phyloP scores from a whole-genome alignment of 2,113 vertebrate genomes.

The Pomatostomus ruficeps region DNA sequence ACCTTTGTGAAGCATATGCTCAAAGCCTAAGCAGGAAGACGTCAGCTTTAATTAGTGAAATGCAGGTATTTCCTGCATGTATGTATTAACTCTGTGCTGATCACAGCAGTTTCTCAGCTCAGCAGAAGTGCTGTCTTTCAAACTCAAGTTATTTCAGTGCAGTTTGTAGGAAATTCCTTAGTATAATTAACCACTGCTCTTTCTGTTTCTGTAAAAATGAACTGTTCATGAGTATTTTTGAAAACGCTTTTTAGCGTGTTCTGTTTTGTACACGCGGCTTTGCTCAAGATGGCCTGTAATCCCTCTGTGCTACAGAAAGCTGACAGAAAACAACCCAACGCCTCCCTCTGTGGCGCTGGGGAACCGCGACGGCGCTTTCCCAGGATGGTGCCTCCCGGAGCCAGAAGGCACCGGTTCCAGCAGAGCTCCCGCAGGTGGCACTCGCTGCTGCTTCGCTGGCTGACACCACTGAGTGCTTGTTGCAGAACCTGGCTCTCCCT shows the following conservation, averaged over 20 bases:
- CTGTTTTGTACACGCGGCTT: not conserved
- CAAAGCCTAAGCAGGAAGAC: not conserved
- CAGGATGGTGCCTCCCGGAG: not conserved
- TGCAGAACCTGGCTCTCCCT: not conserved
- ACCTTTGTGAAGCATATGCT: not conserved
- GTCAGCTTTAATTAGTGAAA: not conserved
- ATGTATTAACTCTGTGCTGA: not conserved
- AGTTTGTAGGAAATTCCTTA: not conserved
- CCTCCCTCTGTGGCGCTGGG: accelerated
- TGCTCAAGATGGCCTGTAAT: accelerated
- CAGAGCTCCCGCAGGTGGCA: conserved; percentile 28
- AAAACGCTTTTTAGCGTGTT: not conserved
- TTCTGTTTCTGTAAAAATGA: not conserved
- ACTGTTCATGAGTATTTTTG: accelerated
- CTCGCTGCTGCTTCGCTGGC: not conserved
- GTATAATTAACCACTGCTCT: not conserved
- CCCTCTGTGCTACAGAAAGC: not conserved
- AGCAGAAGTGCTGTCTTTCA: not conserved
- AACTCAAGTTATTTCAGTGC: not conserved
- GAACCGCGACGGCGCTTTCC: accelerated
- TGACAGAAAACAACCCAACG: accelerated
- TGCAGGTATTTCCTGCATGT: not conserved
- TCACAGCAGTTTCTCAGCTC: not conserved
- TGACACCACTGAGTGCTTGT: accelerated
- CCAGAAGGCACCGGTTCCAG: not conserved